A percentile compares a stretch with the other conserved stretches of the same genome.
Conservation (phyloP, 2,113 vertebrate species). For the Pomatorhinus ruficollis region DNA sequence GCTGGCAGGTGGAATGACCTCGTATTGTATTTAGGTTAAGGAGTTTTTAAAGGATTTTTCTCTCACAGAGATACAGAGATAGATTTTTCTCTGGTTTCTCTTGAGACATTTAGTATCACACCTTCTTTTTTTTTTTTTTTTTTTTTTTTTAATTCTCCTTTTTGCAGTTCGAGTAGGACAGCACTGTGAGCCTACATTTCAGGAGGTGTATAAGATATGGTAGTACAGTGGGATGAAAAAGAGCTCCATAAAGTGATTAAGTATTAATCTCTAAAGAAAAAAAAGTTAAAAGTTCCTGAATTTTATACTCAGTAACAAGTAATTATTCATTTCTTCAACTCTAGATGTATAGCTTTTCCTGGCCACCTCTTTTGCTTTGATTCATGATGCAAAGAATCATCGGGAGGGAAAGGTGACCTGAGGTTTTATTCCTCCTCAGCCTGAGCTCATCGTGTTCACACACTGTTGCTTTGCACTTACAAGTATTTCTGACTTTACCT, state of each 20-base stretch:
- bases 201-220: neutral
- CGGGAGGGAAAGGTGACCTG: neutral
- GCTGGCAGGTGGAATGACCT: slow-evolving; percentile 21
- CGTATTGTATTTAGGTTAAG: slow-evolving; percentile 32
- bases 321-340: slow-evolving; percentile 21
- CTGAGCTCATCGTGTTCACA: neutral
- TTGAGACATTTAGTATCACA: neutral
- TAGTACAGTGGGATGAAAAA: neutral
- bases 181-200: neutral
- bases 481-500: slow-evolving; percentile 19
- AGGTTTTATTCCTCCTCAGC: slow-evolving; percentile 14
- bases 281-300: neutral
- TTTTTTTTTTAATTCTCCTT: neutral
- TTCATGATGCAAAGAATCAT: neutral
- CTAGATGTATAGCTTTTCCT: neutral
- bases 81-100: slow-evolving; percentile 18
- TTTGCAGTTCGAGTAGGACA: neutral
- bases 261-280: neutral
- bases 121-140: neutral
- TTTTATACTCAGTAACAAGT: slow-evolving; percentile 16
- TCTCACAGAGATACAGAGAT: neutral
- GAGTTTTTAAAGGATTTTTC: slow-evolving; percentile 42
- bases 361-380: neutral
- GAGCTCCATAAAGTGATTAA: neutral
- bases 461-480: neutral